A percentile compares a stretch with the other conserved stretches of the same genome.
Conservation (phyloP, 2,797 vertebrate species). For the Hippocampus kuda region DNA sequence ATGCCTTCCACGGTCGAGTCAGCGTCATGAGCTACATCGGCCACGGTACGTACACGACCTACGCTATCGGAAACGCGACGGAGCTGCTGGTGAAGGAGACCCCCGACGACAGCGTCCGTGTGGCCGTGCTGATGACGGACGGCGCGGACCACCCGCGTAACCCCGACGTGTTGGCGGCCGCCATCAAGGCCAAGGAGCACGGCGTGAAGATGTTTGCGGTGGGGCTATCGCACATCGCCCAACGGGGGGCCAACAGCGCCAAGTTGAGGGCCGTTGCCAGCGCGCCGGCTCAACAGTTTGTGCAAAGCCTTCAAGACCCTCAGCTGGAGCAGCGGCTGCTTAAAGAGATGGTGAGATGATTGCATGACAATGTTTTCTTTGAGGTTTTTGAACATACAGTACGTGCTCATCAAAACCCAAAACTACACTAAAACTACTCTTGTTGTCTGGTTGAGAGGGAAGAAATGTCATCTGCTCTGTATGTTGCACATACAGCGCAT, state of each 20-base stretch:
- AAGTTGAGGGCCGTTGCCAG: slow-evolving; percentile 75
- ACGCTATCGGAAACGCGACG: slow-evolving; percentile 77
- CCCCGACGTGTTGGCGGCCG: slow-evolving; percentile 66
- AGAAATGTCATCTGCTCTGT: too few species aligned
- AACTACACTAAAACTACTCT: too few species aligned
- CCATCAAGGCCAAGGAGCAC: slow-evolving; percentile 66
- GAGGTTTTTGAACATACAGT: too few species aligned
- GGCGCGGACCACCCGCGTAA: slow-evolving; percentile 79
- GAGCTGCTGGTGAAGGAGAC: slow-evolving; percentile 72
- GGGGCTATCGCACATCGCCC: slow-evolving; percentile 65
- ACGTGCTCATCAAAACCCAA: too few species aligned
- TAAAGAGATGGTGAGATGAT: slow-evolving; percentile 69
- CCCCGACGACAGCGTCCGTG: slow-evolving; percentile 56
- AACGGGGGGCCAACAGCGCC: slow-evolving; percentile 58
- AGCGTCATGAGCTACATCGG: slow-evolving; percentile 72
- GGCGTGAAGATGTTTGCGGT: slow-evolving; percentile 75
- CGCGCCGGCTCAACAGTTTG: slow-evolving; percentile 55
- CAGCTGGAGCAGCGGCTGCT: slow-evolving; percentile 64
- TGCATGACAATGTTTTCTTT: too few species aligned
- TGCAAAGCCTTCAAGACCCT: slow-evolving; percentile 71
- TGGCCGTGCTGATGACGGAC: slow-evolving; percentile 79
- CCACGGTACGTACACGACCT: slow-evolving; percentile 82
- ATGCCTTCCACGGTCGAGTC: slow-evolving; percentile 67
- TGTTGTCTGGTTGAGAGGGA: too few species aligned
- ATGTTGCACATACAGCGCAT: too few species aligned